phyloP scores from a whole-genome alignment of 2,113 vertebrate genomes.

The Sebastes schlegelii region DNA sequence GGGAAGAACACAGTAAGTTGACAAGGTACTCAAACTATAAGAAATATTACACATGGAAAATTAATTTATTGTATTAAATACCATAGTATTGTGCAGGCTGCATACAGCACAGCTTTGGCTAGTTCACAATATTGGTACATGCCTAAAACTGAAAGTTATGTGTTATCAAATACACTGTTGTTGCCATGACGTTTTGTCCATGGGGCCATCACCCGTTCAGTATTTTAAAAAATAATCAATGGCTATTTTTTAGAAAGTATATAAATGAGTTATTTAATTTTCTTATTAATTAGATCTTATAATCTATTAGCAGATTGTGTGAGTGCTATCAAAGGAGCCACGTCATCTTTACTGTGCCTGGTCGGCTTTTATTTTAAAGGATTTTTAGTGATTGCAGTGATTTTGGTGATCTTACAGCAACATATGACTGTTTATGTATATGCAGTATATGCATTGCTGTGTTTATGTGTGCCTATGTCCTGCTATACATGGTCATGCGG shows the following conservation, averaged over 20 bases:
- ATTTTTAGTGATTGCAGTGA: neutral
- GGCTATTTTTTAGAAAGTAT: too few relatives aligned
- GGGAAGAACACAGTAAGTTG: conserved; percentile 86
- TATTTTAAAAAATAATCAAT: neutral
- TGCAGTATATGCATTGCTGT: conserved; percentile 27
- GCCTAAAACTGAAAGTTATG: neutral
- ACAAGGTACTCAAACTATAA: neutral
- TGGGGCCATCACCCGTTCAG: neutral
- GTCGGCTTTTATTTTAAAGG: neutral
- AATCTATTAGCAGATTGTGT: neutral
- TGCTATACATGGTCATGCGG: conserved; percentile 26
- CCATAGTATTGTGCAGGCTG: neutral
- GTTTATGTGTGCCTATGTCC: conserved; percentile 36
- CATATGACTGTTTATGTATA: neutral
- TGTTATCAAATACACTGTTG: neutral
- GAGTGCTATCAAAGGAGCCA: neutral
- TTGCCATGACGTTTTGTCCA: neutral
- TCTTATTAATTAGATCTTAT: neutral
- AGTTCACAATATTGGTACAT: neutral
- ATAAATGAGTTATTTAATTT: neutral
- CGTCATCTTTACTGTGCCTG: neutral
- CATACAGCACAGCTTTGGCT: neutral
- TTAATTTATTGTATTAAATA: neutral
- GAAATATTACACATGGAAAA: neutral
- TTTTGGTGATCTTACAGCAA: neutral